Evolutionary conservation across 2,113 vertebrate genomes (phyloP), one percentile per base, ranked within the genome.

Genomic region (Naja naja): DNA sequence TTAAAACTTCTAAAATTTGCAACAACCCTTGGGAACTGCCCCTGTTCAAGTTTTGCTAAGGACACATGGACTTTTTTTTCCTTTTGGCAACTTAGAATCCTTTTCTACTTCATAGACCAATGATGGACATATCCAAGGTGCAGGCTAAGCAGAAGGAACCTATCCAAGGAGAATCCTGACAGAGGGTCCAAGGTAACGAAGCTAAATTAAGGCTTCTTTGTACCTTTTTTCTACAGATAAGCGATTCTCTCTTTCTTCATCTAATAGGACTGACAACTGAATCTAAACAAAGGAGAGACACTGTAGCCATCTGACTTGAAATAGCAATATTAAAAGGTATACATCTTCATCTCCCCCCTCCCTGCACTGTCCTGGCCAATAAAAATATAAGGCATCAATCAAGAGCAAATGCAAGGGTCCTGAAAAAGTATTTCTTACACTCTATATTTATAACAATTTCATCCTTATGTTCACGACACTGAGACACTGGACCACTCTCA

Each of bases 31-130:
- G 49, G 54, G 81, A 87, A 91, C 14, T 49, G 85, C 30, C 45
- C 49, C 60, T 64, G 16, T n/a, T 54, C 54, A 85, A 22, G 43
- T 30, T 85, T 43, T 49, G 88, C 88, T 34, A 64, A 87, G 55
- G 45, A 86, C 49, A 55, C 54, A 25, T 49, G n/a, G 43, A 20
- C 23, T 25, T 39, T 90, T 39, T 90, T 92, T 52, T 27, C 49
- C 60, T 81, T 93, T 93, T 90, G 92, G 89, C 92, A 93, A 93
- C 25, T 86, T 20, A 90, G 92, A 92, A 89, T 88, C 81, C 54
- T 54, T 30, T 85, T 49, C 53, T 34, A 86, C n/a, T 49, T 39
- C 49, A 86, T 39, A 47, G n/a, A 43, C 55, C 52, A 81, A 49
- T 20, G 54, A 45, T 92, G 92, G 89, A 23, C 43, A 39, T 85